Evolutionary conservation across 2,888 invertebrate genomes (phyloP).

Genomic region (Augochlorella aurata): DNA sequence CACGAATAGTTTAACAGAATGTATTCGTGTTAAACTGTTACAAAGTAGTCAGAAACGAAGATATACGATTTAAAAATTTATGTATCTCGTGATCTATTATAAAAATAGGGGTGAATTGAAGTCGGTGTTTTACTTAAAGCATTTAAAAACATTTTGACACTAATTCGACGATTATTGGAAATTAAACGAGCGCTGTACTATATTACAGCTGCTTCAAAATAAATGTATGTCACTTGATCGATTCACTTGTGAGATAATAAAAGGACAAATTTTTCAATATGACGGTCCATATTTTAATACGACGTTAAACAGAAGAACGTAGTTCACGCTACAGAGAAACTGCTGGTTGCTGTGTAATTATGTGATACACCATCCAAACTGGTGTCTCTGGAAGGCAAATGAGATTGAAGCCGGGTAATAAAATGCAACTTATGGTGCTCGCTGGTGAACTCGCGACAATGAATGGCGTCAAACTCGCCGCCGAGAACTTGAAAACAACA

Average conservation of each 20-base stretch:
- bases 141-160: too few species aligned
- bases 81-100: too few species aligned
- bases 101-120: background rate
- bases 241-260: too few species aligned
- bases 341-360: constrained; percentile 33
- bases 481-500: constrained; percentile 24
- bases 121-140: too few species aligned
- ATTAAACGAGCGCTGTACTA: too few species aligned
- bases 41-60: background rate
- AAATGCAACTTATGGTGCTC: constrained; percentile 39
- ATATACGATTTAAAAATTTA: too few species aligned
- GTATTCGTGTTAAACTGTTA: background rate
- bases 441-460: constrained; percentile 26
- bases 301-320: background rate
- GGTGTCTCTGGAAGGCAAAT: constrained; percentile 26
- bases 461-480: constrained; percentile 38
- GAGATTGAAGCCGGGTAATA: constrained; percentile 46
- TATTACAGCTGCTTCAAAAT: too few species aligned
- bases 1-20: background rate
- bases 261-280: background rate
- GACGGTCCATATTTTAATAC: background rate
- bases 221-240: too few species aligned
- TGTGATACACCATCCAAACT: constrained; percentile 38
- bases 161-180: too few species aligned
- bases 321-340: background rate